Evolutionary conservation across 2,113 vertebrate species (phyloP).

Genomic region (Bettongia penicillata): DNA sequence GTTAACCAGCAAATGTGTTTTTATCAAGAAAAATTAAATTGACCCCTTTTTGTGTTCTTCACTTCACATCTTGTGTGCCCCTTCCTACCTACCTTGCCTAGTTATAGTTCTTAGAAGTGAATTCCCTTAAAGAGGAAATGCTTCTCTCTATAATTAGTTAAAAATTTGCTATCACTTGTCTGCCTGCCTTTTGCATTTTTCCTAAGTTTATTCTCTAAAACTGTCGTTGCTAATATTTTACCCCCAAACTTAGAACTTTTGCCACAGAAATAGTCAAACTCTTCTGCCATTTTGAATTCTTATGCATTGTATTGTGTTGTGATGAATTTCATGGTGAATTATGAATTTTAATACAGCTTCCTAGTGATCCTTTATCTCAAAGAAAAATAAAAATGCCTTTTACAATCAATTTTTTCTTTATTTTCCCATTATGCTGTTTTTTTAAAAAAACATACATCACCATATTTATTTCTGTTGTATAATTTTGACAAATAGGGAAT

Average conservation of each 20-base stretch:
- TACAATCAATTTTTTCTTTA: not conserved
- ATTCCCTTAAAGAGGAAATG: not conserved
- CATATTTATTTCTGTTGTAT: not conserved
- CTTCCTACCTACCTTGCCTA: not conserved
- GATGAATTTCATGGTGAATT: not conserved
- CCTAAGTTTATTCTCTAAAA: not conserved
- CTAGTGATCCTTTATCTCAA: not conserved
- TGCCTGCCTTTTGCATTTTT: not conserved
- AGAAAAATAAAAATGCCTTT: not conserved
- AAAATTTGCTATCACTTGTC: not conserved
- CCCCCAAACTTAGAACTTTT: not conserved
- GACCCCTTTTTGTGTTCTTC: not conserved
- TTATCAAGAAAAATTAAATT: not conserved
- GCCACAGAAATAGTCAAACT: not conserved
- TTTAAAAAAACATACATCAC: not conserved
- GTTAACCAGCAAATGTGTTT: not conserved
- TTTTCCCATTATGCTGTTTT: not conserved
- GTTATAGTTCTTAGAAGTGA: not conserved
- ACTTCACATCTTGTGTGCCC: not conserved
- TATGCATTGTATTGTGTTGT: not conserved
- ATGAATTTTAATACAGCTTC: not conserved
- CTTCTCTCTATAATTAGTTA: not conserved
- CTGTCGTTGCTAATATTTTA: not conserved
- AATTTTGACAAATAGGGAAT: too few relatives aligned
- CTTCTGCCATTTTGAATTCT: not conserved